phyloP scores from a whole-genome alignment of 2,888 invertebrate genomes.

The Macrostomum cliftonense region DNA sequence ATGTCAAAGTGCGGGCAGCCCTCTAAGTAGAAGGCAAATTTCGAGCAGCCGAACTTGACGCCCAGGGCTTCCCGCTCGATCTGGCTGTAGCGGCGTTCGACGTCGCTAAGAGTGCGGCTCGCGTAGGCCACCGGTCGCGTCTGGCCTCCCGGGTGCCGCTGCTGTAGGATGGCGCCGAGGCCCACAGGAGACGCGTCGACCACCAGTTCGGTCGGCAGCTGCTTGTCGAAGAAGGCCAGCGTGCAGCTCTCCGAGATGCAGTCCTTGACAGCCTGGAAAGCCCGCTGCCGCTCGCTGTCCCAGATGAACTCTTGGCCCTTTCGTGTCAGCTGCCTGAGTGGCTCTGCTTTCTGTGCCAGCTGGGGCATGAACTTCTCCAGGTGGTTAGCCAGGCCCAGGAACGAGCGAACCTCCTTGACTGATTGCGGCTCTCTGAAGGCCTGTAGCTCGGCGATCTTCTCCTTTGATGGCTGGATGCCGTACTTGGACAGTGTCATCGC shows the following conservation, averaged over 20 bases:
- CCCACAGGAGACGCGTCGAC: conserved; percentile 17
- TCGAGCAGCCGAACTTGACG: conserved; percentile 4
- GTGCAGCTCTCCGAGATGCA: conserved; percentile 10
- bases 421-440: conserved; percentile 10
- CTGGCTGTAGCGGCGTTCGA: conserved; percentile 10
- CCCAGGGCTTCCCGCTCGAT: conserved; percentile 11
- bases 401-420: conserved; percentile 11
- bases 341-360: conserved; percentile 2
- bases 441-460: conserved; percentile 11
- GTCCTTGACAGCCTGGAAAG: conserved; percentile 9
- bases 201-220: conserved; percentile 11
- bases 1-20: not conserved
- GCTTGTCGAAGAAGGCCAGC: conserved; percentile 14
- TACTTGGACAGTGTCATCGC: conserved; percentile 10
- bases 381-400: conserved; percentile 14
- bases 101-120: conserved; percentile 12
- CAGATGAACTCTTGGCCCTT: not conserved
- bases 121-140: conserved; percentile 12
- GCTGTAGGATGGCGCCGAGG: conserved; percentile 15
- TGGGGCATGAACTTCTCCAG: conserved; percentile 11
- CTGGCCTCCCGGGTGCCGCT: conserved; percentile 12
- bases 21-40: not conserved
- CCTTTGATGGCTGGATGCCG: conserved; percentile 10
- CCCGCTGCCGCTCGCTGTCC: conserved; percentile 5
- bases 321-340: conserved; percentile 3